A percentile compares a stretch with the other conserved stretches of the same genome.
phyloP scores from a whole-genome alignment of 2,888 invertebrate species.

The Fragum whitleyi region DNA sequence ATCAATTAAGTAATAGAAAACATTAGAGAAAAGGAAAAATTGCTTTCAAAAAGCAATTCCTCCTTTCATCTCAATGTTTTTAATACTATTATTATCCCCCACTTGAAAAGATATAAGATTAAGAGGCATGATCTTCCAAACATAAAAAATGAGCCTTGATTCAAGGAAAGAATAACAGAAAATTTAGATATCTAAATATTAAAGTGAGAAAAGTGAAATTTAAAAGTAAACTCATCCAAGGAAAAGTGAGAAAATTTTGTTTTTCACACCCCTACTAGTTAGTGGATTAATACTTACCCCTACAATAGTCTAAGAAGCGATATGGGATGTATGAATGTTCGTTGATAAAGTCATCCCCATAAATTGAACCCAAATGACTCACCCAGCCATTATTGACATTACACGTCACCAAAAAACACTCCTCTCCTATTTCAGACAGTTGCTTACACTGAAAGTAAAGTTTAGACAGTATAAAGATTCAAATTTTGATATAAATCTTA shows the following conservation, averaged over 20 bases:
- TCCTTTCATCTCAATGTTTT: slow-evolving; percentile 1
- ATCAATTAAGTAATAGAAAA: background rate
- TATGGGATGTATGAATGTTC: slow-evolving; percentile 48
- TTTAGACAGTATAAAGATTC: no score
- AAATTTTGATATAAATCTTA: no score
- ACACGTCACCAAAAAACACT: slow-evolving; percentile 62
- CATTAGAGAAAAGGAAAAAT: background rate
- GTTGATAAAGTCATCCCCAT: slow-evolving; percentile 59
- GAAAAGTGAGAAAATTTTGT: background rate
- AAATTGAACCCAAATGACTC: slow-evolving; percentile 53
- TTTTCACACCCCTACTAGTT: background rate
- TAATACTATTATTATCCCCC: no score
- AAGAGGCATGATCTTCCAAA: no score
- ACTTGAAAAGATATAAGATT: no score
- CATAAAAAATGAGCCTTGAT: no score
- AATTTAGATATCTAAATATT: background rate
- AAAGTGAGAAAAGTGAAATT: background rate
- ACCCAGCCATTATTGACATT: slow-evolving; percentile 60
- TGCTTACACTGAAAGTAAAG: slow-evolving; percentile 52
- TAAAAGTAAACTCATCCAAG: background rate
- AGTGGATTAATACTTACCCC: slow-evolving; percentile 53
- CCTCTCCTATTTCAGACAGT: slow-evolving; percentile 58
- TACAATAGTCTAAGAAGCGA: slow-evolving; percentile 57
- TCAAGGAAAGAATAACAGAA: background rate
- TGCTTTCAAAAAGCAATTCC: background rate